Conservation (phyloP, 2,888 invertebrate genomes). For the Catocala sponsa region DNA sequence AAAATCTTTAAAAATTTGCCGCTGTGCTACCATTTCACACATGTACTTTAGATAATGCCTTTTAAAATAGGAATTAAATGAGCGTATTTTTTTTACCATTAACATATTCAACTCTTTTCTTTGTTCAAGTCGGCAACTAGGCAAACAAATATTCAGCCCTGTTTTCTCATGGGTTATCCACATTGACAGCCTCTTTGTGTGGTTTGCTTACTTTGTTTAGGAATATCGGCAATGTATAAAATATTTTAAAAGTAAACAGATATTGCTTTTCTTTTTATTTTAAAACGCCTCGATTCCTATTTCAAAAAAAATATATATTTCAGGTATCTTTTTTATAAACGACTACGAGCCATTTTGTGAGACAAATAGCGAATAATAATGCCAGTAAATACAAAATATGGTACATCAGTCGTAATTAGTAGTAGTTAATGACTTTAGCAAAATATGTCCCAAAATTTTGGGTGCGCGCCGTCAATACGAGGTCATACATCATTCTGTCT, state of each 20-base stretch:
- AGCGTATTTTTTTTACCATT: conserved; percentile 18
- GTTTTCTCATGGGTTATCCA: conserved; percentile 58
- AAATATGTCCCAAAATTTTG: conserved; percentile 57
- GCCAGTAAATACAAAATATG: not conserved
- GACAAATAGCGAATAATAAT: not conserved
- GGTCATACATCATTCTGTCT: conserved; percentile 69
- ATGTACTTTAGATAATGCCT: too few relatives aligned
- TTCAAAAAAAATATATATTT: too few relatives aligned
- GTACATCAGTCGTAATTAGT: conserved; percentile 5
- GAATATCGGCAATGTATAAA: conserved; percentile 28
- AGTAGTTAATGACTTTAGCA: conserved; percentile 51
- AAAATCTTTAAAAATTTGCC: too few relatives aligned
- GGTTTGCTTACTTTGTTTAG: conserved; percentile 49
- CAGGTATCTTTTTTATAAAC: too few relatives aligned
- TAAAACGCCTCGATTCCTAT: not conserved
- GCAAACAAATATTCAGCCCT: conserved; percentile 58
- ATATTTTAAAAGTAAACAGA: conserved; percentile 40
- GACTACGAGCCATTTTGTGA: not conserved
- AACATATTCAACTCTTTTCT: conserved; percentile 24
- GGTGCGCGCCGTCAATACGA: conserved; percentile 59
- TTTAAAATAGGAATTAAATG: too few relatives aligned
- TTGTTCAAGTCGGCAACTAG: conserved; percentile 48
- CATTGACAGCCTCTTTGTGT: conserved; percentile 59
- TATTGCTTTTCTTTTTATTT: conserved; percentile 31
- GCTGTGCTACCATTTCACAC: too few relatives aligned